These are phyloP conservation scores for Agapornis roseicollis DNA, from an alignment of 2,113 vertebrate genomes.

Conservation along the genomic window DNA sequence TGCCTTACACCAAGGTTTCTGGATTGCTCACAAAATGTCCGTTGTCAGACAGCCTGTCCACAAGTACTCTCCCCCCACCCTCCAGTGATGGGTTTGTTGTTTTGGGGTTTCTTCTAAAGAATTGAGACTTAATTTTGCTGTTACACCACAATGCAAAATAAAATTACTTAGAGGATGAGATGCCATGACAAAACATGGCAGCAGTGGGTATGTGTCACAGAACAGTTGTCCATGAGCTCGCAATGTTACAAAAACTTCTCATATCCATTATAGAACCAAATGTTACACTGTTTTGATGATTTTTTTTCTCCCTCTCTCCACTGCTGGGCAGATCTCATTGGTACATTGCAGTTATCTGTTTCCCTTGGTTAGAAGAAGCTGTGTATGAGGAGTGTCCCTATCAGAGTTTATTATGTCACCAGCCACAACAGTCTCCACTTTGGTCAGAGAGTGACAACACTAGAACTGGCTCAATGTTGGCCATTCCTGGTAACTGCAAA, in stretches of 20 bases:
- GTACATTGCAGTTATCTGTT: slow-evolving; percentile 96
- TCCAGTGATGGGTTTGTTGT: neutral
- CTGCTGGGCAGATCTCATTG: slow-evolving; percentile 86
- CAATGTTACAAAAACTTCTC: neutral
- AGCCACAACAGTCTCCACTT: neutral
- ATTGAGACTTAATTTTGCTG: neutral
- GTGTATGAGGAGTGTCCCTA: slow-evolving; percentile 70
- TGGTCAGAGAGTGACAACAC: neutral
- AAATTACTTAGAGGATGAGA: neutral
- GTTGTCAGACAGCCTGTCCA: no score
- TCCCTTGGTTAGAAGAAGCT: slow-evolving; percentile 85
- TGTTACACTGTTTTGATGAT: neutral
- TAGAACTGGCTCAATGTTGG: neutral
- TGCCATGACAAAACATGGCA: neutral
- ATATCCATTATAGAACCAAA: neutral
- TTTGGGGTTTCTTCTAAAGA: neutral
- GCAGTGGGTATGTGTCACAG: neutral
- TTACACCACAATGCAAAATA: neutral
- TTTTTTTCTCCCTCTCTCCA: neutral
- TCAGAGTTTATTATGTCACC: neutral
- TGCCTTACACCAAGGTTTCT: no score
- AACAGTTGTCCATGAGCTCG: neutral
- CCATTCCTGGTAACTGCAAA: neutral
- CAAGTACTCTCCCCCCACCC: neutral
- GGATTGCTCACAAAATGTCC: no score